These are phyloP conservation scores for Pseudobourletiella spinata DNA, from an alignment of 1,140 invertebrate genomes.

Conservation along the genomic window DNA sequence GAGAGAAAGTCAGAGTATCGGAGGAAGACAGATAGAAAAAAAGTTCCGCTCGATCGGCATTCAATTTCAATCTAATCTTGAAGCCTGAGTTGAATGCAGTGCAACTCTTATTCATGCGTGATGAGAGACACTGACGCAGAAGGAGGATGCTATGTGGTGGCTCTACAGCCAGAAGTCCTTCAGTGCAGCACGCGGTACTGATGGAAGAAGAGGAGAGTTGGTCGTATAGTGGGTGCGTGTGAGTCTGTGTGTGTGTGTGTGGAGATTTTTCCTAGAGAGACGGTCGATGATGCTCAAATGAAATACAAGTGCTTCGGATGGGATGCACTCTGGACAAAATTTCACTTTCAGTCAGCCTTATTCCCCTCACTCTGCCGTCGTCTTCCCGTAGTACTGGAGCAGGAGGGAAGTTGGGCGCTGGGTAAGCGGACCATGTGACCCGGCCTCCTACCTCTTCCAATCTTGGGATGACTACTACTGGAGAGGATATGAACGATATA, in stretches of 20 bases:
- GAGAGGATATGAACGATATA: no score
- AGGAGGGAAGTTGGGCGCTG: no score
- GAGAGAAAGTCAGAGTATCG: not conserved
- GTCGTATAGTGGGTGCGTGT: no score
- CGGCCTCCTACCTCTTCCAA: no score
- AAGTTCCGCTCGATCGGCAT: slow-evolving; percentile 10
- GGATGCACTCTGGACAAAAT: not conserved
- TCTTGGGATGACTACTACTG: no score
- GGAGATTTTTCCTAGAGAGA: no score
- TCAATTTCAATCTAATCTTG: slow-evolving; percentile 12
- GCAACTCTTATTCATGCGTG: slow-evolving; percentile 2
- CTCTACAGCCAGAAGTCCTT: no score
- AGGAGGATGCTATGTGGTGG: no score
- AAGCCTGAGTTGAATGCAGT: slow-evolving; percentile 8
- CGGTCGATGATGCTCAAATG: slow-evolving; percentile 6
- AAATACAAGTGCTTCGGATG: slow-evolving; percentile 1
- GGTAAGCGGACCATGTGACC: no score
- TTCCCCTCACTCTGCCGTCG: not conserved
- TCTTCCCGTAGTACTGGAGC: no score
- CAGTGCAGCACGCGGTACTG: no score
- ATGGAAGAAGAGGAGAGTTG: not conserved
- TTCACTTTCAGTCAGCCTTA: not conserved
- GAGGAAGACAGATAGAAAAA: not conserved
- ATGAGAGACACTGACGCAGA: slow-evolving; percentile 7
- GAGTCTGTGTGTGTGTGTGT: no score